Base-by-base conservation (phyloP, 1,140 invertebrate genomes). In the Drosophila subpulchrella region DNA sequence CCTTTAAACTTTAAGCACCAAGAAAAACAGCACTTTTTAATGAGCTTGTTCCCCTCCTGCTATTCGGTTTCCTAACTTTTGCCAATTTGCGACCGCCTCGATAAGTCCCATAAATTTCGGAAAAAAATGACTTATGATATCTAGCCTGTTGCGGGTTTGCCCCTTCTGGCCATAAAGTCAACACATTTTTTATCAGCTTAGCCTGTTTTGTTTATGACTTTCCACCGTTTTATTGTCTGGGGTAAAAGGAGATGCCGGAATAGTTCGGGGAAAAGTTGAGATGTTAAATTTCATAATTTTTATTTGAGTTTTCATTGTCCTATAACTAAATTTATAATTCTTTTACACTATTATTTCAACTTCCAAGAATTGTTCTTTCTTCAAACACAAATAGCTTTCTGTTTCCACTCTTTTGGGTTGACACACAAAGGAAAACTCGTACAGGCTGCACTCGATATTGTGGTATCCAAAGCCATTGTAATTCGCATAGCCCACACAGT, bases 21-120 rank as follows among this genome's bases (percentile, higher is more conserved):
- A 17, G 1, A 24, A 34, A 42, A 58, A 50, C 34, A 50, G 39
- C 38, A 50, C 30, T 17, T 70, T 71, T 71, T 71, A 70, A 70
- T 71, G 42, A 71, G 65, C 65, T 57, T 20, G 15, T 48, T 66
- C 4, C 32, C 10, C 12, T 6, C 12, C 4, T 12, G n/a, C 30
- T 17, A 7, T 47, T 17, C 5, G 50, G 11, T 30, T 41, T 54
- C 34, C 10, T 1, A 48, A 39, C 71, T 51, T n/a, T 32, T 42
- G 54, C 24, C 62, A 54, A 62, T 76, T 76, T 44, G 38, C 20
- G 59, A 53, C 2, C 30, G 6, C 24, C 27, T 75, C 56, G 75
- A 75, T 86, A 81, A 81, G 63, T 65, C 58, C 57, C 65, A 81
- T 85, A 81, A 86, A 78, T 81, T 67, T 38, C 13, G 30, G 44